Base-by-base conservation (phyloP, 1,140 invertebrate genomes). In the Drosophila watanabei region DNA sequence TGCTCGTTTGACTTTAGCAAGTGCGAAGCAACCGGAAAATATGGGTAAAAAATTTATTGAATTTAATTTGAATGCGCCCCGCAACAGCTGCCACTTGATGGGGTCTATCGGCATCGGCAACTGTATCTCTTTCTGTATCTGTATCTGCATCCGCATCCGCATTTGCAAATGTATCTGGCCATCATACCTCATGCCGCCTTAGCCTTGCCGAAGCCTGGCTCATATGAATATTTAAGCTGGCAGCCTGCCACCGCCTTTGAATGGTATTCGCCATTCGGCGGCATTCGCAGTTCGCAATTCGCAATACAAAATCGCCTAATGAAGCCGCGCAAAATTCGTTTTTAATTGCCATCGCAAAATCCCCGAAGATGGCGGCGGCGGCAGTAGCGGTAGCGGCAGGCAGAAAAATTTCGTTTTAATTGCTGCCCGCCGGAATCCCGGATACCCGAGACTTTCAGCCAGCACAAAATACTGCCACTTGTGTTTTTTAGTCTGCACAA, bases 281-380 rank as follows among this genome's bases (percentile, higher is more conserved):
- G 24, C 24, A 24, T 24, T 24, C 24, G 24, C 24, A 24, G 24
- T 48, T 24, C 41, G 48, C 66, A 48, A 57, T 73, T 43, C 35
- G 63, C 63, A 28, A 33, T 35, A 39, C 64, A 39, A 61, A 54
- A 49, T 65, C 51, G 75, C 33, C 86, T 89, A 89, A 89, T 89
- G 85, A 89, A 90, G 85, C 82, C 56, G 79, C 83, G 86, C 87
- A 78, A 90, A 90, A 90, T 90, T 90, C 87, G 79, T 86, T 90
- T 90, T 90, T 90, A 90, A 90, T 90, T 90, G 86, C 86, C 45
- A 73, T 66, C 62, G 75, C 69, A 81, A 90, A 85, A 72, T 79
- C 86, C 86, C 80, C 86, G 63, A 89, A 89, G 85, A 89, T 90
- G 85, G 82, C 78, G 85, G 81, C 78, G 85, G 59, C 77, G n/a